These are phyloP conservation scores for Amphimallon solstitiale DNA, from an alignment of 2,888 invertebrate species.

Conservation along the genomic window DNA sequence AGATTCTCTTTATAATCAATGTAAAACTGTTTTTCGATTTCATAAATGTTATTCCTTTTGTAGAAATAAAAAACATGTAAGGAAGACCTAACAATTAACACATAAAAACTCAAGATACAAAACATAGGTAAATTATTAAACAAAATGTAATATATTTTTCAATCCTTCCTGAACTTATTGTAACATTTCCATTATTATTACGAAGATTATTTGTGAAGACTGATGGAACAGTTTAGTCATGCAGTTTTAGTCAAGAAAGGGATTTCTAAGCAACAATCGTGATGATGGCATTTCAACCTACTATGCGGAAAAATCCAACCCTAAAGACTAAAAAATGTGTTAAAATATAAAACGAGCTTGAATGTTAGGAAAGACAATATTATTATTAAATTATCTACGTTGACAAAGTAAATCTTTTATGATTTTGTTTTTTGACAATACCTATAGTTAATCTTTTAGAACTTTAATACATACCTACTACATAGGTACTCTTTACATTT, in stretches of 20 bases:
- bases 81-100: too few species aligned
- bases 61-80: too few species aligned
- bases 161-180: background rate
- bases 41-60: too few species aligned
- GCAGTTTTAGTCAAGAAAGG: slow-evolving; percentile 24
- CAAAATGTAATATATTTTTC: too few species aligned
- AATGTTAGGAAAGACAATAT: slow-evolving; percentile 41
- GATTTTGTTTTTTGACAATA: slow-evolving; percentile 13
- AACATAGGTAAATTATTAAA: too few species aligned
- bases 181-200: background rate
- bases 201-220: background rate
- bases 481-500: too few species aligned
- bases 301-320: slow-evolving; percentile 31
- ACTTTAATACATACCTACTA: slow-evolving; percentile 21
- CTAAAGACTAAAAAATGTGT: slow-evolving; percentile 36
- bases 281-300: slow-evolving; percentile 13
- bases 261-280: background rate
- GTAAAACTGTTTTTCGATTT: too few species aligned
- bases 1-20: too few species aligned
- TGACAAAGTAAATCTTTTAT: slow-evolving; percentile 14
- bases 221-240: too few species aligned
- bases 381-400: slow-evolving; percentile 14
- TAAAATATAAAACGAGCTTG: slow-evolving; percentile 35
- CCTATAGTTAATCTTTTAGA: slow-evolving; percentile 32
- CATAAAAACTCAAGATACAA: too few species aligned